phyloP scores from a whole-genome alignment of 2,888 invertebrate species.

The Artemia sinica region DNA sequence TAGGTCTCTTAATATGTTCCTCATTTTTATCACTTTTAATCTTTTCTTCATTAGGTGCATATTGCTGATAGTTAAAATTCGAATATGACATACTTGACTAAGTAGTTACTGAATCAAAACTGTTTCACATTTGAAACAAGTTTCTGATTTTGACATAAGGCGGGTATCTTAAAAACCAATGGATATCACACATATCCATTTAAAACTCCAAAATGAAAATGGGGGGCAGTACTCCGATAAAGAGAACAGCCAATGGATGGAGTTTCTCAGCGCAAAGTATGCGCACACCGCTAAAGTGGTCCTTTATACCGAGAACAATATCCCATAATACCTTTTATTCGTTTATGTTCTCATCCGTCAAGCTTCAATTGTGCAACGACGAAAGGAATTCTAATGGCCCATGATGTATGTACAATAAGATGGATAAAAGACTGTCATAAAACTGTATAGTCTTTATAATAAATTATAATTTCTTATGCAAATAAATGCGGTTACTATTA shows the following conservation, averaged over 20 bases:
- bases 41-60: background rate
- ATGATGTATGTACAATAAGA: too few species aligned
- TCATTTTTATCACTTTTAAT: constrained; percentile 1
- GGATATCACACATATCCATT: background rate
- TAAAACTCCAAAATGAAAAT: background rate
- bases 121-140: background rate
- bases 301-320: constrained; percentile 2
- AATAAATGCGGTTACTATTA: too few species aligned
- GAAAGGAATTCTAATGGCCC: constrained; percentile 1
- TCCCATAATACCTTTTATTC: background rate
- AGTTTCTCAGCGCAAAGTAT: background rate
- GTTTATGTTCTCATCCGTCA: constrained; percentile 10
- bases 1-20: constrained; percentile 81
- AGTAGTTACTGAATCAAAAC: background rate
- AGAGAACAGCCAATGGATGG: background rate
- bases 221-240: background rate
- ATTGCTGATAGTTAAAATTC: background rate
- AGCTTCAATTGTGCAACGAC: background rate
- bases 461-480: too few species aligned
- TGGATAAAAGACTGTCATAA: too few species aligned
- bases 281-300: constrained; percentile 9
- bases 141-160: constrained; percentile 1
- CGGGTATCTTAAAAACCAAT: constrained; percentile 8
- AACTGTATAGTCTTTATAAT: too few species aligned
- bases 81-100: constrained; percentile 6